Percentiles rank a stretch among this genome's conserved stretches.
Evolutionary conservation across 2,113 vertebrate species (phyloP).

Genomic region (Cettia cetti): DNA sequence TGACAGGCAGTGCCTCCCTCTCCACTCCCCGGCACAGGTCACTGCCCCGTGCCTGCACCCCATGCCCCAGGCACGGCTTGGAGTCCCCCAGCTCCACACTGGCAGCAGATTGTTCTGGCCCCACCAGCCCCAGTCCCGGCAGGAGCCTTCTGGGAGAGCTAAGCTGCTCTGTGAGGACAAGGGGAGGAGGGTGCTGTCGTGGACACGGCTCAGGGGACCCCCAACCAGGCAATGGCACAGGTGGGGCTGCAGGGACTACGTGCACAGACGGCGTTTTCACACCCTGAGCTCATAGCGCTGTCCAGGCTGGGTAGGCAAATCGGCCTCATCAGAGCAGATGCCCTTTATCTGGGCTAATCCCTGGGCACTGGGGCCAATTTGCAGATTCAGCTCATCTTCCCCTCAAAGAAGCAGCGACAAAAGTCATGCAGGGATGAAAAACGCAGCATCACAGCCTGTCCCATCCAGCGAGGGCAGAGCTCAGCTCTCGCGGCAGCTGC

Average conservation of each 20-base stretch:
- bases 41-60: accelerated
- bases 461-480: background rate
- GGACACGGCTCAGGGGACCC: accelerated
- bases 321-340: background rate
- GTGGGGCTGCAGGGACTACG: background rate
- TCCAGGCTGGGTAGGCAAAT: background rate
- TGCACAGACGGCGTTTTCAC: background rate
- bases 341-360: conserved; percentile 32
- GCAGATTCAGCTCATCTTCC: conserved; percentile 5
- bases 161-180: background rate
- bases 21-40: background rate
- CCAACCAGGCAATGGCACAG: background rate
- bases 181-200: accelerated
- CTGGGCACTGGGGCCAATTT: accelerated
- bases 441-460: background rate
- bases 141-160: background rate
- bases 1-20: background rate
- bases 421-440: background rate
- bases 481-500: background rate
- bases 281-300: accelerated
- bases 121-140: background rate
- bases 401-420: background rate
- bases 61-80: accelerated
- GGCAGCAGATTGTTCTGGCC: background rate
- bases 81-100: background rate